phyloP scores from a whole-genome alignment of 2,888 invertebrate genomes.

The Hybos culiciformis region DNA sequence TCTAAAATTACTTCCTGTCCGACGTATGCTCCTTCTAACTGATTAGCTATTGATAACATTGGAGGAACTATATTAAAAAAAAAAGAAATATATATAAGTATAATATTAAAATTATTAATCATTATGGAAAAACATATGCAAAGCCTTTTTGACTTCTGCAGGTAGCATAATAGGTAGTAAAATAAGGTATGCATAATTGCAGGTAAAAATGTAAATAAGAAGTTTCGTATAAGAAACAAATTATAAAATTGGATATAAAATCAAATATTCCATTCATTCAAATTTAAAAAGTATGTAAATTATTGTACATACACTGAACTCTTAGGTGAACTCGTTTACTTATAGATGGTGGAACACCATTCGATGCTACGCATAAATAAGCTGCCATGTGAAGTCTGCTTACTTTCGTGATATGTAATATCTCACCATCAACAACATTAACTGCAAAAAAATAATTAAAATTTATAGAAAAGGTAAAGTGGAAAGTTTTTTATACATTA shows the following conservation, averaged over 20 bases:
- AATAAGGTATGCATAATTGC: background rate
- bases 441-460: slow-evolving; percentile 48
- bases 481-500: too few relatives aligned
- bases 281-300: too few relatives aligned
- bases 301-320: slow-evolving; percentile 61
- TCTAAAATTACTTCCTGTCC: slow-evolving; percentile 79
- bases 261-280: background rate
- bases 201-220: background rate
- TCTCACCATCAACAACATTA: slow-evolving; percentile 76
- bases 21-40: slow-evolving; percentile 77
- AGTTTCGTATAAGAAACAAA: background rate
- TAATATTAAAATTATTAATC: background rate
- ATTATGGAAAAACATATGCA: too few relatives aligned
- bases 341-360: slow-evolving; percentile 82
- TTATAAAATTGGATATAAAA: background rate
- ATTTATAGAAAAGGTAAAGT: too few relatives aligned
- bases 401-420: slow-evolving; percentile 72
- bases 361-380: slow-evolving; percentile 84
- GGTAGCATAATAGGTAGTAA: too few relatives aligned
- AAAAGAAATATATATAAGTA: background rate
- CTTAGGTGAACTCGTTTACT: slow-evolving; percentile 70
- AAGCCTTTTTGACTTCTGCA: too few relatives aligned
- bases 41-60: slow-evolving; percentile 87
- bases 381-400: slow-evolving; percentile 87
- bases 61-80: slow-evolving; percentile 63